A percentile compares a stretch with the other conserved stretches of the same genome.
Conservation (phyloP, 2,888 invertebrate species). For the Digitonthophagus gazella region DNA sequence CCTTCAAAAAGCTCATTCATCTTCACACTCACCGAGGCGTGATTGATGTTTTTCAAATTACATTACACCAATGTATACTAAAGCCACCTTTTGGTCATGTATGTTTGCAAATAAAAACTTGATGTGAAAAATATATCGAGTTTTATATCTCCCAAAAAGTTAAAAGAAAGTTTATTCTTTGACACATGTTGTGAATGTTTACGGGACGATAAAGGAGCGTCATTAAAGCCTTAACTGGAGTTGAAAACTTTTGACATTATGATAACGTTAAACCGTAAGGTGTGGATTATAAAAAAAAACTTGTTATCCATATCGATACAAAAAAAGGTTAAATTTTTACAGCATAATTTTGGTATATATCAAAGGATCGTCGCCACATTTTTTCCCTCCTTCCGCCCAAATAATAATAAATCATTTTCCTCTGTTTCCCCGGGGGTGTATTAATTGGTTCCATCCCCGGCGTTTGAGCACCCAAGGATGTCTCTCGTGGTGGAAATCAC, state of each 20-base stretch:
- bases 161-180: not conserved
- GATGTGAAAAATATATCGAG: not conserved
- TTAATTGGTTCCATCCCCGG: slow-evolving; percentile 17
- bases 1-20: not conserved
- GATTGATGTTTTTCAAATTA: not conserved
- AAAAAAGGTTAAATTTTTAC: no score
- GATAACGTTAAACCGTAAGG: not conserved
- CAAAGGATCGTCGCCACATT: slow-evolving; percentile 12
- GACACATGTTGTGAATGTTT: not conserved
- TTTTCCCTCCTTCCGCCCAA: slow-evolving; percentile 2
- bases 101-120: no score
- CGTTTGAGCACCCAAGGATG: slow-evolving; percentile 8
- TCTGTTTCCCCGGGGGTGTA: slow-evolving; percentile 16
- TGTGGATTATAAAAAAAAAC: not conserved
- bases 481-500: not conserved
- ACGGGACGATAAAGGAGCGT: not conserved
- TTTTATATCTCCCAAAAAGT: not conserved
- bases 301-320: not conserved
- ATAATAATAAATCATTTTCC: slow-evolving; percentile 15
- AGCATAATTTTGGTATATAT: slow-evolving; percentile 2
- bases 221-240: not conserved
- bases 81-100: no score
- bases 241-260: not conserved
- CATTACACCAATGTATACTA: not conserved
- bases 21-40: not conserved